Percentiles rank a stretch among this genome's conserved stretches.
Evolutionary conservation across 2,113 vertebrate species (phyloP).

Genomic region (Bucco capensis): DNA sequence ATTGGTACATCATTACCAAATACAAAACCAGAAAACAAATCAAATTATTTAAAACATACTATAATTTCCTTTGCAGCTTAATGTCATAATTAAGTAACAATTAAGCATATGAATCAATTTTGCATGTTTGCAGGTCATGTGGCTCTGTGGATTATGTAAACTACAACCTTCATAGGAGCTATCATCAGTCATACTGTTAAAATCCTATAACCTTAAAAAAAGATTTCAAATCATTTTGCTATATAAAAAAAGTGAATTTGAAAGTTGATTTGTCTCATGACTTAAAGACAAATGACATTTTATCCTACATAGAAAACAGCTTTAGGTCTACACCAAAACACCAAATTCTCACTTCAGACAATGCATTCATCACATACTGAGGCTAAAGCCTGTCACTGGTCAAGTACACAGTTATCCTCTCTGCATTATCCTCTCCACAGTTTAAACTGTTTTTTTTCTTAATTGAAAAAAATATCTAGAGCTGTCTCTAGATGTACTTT

Average conservation of each 20-base stretch:
- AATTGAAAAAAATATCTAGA: background rate
- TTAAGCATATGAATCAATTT: background rate
- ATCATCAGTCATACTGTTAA: background rate
- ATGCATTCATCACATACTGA: background rate
- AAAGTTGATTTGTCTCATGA: background rate
- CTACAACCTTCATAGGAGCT: background rate
- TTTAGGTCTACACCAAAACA: background rate
- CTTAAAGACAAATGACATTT: background rate
- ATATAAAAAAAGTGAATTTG: background rate
- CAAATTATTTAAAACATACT: conserved; percentile 30
- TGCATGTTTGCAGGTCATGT: background rate
- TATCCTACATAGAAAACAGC: background rate
- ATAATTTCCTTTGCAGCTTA: background rate
- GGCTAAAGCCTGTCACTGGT: background rate
- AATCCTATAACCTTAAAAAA: background rate
- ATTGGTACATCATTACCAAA: background rate
- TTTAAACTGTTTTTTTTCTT: background rate
- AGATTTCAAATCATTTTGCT: background rate
- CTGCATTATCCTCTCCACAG: background rate
- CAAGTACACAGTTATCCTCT: background rate
- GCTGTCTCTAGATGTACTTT: background rate
- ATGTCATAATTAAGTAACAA: conserved; percentile 20
- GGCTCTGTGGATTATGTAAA: background rate
- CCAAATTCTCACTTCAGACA: background rate
- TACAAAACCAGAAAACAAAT: conserved; percentile 35